Conservation (phyloP, 1,140 invertebrate species). For the Pentalonia nigronervosa region DNA sequence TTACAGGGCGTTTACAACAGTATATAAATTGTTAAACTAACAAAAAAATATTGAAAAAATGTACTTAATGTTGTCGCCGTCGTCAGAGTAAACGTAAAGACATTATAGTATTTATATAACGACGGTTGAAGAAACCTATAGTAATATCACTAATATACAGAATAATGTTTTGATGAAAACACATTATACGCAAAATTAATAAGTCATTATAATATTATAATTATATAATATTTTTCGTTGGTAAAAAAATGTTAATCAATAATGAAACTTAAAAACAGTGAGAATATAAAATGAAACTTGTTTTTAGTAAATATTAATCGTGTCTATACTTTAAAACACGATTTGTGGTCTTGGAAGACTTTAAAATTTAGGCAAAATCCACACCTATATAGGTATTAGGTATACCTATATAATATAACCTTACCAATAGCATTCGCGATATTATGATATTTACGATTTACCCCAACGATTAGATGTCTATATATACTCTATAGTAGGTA, state of each 20-base stretch:
- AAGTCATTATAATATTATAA: too few species aligned
- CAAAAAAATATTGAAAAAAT: not conserved
- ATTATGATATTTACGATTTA: not conserved
- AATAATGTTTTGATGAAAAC: too few species aligned
- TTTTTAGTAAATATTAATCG: too few species aligned
- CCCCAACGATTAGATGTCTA: too few species aligned
- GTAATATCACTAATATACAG: too few species aligned
- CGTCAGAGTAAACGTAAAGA: not conserved
- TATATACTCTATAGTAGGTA: not conserved
- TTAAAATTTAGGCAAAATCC: not conserved
- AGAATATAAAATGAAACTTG: not conserved
- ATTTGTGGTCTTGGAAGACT: not conserved
- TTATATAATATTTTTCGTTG: too few species aligned
- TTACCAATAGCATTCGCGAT: not conserved
- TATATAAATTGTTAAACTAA: not conserved
- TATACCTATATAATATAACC: not conserved
- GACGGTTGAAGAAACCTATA: too few species aligned
- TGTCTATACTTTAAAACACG: not conserved
- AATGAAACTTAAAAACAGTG: not conserved
- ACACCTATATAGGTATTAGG: too few species aligned
- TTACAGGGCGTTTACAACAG: not conserved
- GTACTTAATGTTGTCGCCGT: not conserved
- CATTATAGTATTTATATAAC: not conserved
- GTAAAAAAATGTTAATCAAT: not conserved
- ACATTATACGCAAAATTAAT: too few species aligned